Evolutionary conservation across 1,140 invertebrate genomes (phyloP).

Genomic region (Archegozetes longisetosus): DNA sequence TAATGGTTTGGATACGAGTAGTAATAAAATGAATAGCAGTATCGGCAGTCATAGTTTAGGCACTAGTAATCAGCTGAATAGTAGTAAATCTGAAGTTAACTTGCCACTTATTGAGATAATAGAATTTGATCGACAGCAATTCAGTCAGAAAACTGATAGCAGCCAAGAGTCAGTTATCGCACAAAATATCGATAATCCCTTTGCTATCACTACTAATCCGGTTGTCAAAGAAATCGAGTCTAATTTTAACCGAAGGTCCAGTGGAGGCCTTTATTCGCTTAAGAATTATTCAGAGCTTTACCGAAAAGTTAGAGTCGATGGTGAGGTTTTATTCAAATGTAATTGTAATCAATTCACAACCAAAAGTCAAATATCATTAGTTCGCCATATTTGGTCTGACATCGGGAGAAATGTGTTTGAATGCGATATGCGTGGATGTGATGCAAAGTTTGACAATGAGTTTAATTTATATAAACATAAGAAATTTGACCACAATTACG

Average conservation of each 20-base stretch:
- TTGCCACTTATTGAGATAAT: background rate
- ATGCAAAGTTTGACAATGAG: constrained; percentile 7
- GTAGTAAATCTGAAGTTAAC: background rate
- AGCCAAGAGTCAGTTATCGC: background rate
- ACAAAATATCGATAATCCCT: background rate
- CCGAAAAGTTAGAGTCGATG: background rate
- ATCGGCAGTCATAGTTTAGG: no score
- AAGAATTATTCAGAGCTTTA: constrained; percentile 5
- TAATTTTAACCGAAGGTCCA: background rate
- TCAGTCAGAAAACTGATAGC: background rate
- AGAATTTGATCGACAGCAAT: background rate
- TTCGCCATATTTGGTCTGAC: constrained; percentile 8
- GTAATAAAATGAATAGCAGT: background rate
- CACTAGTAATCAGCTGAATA: background rate
- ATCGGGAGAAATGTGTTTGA: constrained; percentile 2
- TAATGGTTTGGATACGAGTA: background rate
- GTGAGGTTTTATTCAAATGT: constrained; percentile 1
- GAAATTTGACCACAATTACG: background rate
- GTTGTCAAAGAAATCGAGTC: background rate
- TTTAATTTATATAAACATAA: constrained; percentile 6
- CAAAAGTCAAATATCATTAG: constrained; percentile 4
- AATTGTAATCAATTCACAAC: constrained; percentile 3
- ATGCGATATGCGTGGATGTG: constrained; percentile 1
- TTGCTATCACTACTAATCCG: background rate
- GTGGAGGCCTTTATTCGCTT: constrained; percentile 5